phyloP scores from a whole-genome alignment of 92 coral and sea anemone species.

The Palythoa caribaeorum region DNA sequence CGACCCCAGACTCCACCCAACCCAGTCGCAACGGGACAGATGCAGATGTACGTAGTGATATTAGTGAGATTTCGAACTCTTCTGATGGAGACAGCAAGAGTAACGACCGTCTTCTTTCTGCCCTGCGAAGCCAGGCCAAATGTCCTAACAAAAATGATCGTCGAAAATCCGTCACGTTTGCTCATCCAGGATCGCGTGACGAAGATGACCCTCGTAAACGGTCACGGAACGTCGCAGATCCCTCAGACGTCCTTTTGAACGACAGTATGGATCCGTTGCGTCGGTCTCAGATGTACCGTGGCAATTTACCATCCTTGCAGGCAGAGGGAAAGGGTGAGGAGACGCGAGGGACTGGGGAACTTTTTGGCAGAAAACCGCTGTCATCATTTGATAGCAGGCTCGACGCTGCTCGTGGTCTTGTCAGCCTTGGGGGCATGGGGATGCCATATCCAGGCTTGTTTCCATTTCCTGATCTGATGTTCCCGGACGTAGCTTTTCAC shows the following conservation, averaged over 20 bases:
- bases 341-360: slow-evolving; percentile 49
- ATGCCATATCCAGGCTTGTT: slow-evolving; percentile 77
- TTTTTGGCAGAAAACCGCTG: slow-evolving; percentile 65
- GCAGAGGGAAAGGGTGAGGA: slow-evolving; percentile 78
- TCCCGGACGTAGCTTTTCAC: slow-evolving; percentile 86
- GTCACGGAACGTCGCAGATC: slow-evolving; percentile 86
- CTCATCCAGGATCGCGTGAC: slow-evolving; percentile 65
- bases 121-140: slow-evolving; percentile 62
- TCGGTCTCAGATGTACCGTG: slow-evolving; percentile 70
- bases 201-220: slow-evolving; percentile 77
- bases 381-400: slow-evolving; percentile 81
- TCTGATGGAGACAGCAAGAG: slow-evolving; percentile 75
- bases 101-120: slow-evolving; percentile 65
- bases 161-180: slow-evolving; percentile 62
- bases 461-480: slow-evolving; percentile 86
- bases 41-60: slow-evolving; percentile 81
- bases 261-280: slow-evolving; percentile 64
- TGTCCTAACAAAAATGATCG: slow-evolving; percentile 68
- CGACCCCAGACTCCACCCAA: slow-evolving; percentile 87
- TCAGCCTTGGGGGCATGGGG: slow-evolving; percentile 83
- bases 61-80: slow-evolving; percentile 81
- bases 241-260: slow-evolving; percentile 75
- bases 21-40: slow-evolving; percentile 79
- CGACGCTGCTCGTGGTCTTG: slow-evolving; percentile 92
- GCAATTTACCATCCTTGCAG: slow-evolving; percentile 64